Conservation (phyloP, 2,888 invertebrate species). For the Cyrtodaria siliqua region DNA sequence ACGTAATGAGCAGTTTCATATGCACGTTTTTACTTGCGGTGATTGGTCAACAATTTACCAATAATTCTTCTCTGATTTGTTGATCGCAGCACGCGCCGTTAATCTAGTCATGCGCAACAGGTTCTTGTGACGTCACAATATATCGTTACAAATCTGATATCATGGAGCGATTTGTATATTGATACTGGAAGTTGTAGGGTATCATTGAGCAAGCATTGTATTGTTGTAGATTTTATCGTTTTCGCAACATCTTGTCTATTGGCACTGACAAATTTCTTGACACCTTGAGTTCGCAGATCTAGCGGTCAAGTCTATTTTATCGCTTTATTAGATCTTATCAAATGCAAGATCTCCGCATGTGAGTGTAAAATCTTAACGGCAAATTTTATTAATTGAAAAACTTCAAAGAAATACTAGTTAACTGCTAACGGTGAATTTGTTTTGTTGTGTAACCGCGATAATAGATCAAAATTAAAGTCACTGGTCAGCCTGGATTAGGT, state of each 20-base stretch:
- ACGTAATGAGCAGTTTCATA: conserved; percentile 12
- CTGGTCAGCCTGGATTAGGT: no score
- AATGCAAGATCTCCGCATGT: conserved; percentile 19
- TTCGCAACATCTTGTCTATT: conserved; percentile 47
- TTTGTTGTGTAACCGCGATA: conserved; percentile 1
- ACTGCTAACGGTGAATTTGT: conserved; percentile 10
- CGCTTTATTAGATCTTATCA: conserved; percentile 44
- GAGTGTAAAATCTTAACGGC: neutral
- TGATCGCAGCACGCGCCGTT: conserved; percentile 57
- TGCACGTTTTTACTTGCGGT: conserved; percentile 31
- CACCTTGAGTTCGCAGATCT: conserved; percentile 21
- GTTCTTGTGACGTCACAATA: conserved; percentile 37
- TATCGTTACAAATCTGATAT: conserved; percentile 22
- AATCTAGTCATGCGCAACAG: conserved; percentile 53
- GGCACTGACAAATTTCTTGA: conserved; percentile 58
- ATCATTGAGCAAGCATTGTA: conserved; percentile 28
- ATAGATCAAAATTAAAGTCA: neutral
- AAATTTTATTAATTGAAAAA: neutral
- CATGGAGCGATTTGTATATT: conserved; percentile 13
- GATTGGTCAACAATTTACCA: conserved; percentile 55
- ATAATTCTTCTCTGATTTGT: conserved; percentile 45
- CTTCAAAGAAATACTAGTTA: conserved; percentile 3
- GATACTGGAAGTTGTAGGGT: conserved; percentile 7
- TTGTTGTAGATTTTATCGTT: conserved; percentile 50
- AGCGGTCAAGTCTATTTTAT: conserved; percentile 21